Percentiles rank a stretch among this genome's conserved stretches.
Evolutionary conservation across 2,888 invertebrate genomes (phyloP).

Genomic region (Drosophila percnosoma): DNA sequence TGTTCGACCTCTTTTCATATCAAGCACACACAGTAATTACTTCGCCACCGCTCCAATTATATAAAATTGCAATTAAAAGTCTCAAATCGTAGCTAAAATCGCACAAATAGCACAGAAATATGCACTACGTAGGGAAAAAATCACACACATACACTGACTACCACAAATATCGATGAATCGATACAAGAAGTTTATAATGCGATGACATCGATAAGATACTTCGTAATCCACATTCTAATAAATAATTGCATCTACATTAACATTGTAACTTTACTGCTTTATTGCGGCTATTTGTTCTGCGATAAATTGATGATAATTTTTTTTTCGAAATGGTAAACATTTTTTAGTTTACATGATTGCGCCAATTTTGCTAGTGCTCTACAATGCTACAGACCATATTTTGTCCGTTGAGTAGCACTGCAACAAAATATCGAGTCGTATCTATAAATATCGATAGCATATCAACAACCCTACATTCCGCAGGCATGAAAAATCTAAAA

Average conservation of each 20-base stretch:
- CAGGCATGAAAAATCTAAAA: slow-evolving; percentile 60
- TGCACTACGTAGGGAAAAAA: slow-evolving; percentile 59
- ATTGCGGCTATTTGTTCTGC: accelerated
- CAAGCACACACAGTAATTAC: slow-evolving; percentile 14
- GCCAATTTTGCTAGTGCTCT: slow-evolving; percentile 38
- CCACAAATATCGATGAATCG: slow-evolving; percentile 37
- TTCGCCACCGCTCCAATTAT: slow-evolving; percentile 27
- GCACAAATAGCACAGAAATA: slow-evolving; percentile 53
- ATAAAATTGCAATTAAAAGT: slow-evolving; percentile 31
- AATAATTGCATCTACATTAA: neutral
- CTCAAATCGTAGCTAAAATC: slow-evolving; percentile 32
- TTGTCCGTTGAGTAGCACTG: slow-evolving; percentile 16
- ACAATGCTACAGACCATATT: neutral
- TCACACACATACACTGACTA: slow-evolving; percentile 57
- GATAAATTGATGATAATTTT: neutral
- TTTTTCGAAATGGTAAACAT: neutral
- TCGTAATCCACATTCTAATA: neutral
- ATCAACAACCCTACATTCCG: slow-evolving; percentile 65
- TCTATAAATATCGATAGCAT: slow-evolving; percentile 54
- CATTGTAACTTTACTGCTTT: neutral
- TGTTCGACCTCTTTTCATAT: slow-evolving; percentile 25
- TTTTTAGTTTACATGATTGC: slow-evolving; percentile 18
- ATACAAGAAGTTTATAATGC: slow-evolving; percentile 14
- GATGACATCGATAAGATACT: slow-evolving; percentile 33
- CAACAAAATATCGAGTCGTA: slow-evolving; percentile 2